A percentile compares a stretch with the other conserved stretches of the same genome.
phyloP scores from a whole-genome alignment of 2,113 vertebrate genomes.

The Upupa epops region DNA sequence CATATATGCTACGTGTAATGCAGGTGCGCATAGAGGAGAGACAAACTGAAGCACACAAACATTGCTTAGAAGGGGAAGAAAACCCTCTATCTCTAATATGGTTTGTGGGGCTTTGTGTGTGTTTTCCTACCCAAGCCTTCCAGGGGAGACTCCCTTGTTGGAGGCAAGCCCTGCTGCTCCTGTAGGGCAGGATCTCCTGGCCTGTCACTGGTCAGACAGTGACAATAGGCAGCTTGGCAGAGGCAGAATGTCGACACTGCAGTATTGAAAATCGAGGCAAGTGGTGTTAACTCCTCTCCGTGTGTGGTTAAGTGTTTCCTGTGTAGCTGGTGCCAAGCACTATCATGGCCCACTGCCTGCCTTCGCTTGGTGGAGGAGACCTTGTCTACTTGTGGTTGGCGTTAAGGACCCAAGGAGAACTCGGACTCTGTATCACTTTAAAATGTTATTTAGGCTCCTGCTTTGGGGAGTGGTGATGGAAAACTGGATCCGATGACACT shows the following conservation, averaged over 20 bases:
- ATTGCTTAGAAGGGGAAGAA: not conserved
- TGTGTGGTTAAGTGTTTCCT: constrained; percentile 36
- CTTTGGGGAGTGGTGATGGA: not conserved
- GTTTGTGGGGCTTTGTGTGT: not conserved
- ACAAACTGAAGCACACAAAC: not conserved
- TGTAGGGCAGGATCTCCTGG: not conserved
- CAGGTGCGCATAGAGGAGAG: not conserved
- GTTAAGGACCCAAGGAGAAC: constrained; percentile 16
- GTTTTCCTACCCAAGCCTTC: not conserved
- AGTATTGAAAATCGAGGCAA: constrained; percentile 4
- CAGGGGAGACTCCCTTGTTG: not conserved
- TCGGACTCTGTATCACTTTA: not conserved
- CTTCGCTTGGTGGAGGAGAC: constrained; percentile 44
- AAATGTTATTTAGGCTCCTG: not conserved
- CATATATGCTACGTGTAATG: not conserved
- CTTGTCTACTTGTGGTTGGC: not conserved
- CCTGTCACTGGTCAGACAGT: not conserved
- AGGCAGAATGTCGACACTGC: not conserved
- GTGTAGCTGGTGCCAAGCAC: constrained; percentile 29
- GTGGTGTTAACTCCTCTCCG: not conserved
- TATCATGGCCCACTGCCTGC: constrained; percentile 5
- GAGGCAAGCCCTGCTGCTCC: not conserved
- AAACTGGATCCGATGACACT: not conserved
- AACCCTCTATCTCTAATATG: not conserved
- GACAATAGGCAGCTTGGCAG: constrained; percentile 33